Conservation (phyloP, 2,888 invertebrate genomes). For the Trisateles emortualis region DNA sequence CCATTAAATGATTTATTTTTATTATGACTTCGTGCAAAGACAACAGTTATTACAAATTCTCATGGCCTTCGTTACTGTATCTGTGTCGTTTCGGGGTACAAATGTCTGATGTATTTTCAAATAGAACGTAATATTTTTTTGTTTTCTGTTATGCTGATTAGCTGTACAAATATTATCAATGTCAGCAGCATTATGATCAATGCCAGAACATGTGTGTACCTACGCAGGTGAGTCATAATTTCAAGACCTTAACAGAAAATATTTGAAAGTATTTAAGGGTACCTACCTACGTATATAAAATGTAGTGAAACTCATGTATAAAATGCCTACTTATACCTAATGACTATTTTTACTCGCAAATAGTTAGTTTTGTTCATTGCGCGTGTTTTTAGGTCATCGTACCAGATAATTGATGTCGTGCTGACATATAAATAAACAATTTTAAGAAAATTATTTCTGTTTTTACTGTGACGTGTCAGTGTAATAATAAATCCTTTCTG, state of each 20-base stretch:
- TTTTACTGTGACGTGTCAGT: too few species aligned
- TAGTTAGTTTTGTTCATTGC: too few species aligned
- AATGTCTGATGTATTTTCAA: conserved; percentile 15
- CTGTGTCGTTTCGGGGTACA: conserved; percentile 16
- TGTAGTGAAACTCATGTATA: too few species aligned
- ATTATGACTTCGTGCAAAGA: conserved; percentile 41
- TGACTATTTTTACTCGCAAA: too few species aligned
- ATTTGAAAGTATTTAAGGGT: too few species aligned
- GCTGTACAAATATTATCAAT: background rate
- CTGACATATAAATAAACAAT: too few species aligned
- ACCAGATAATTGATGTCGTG: too few species aligned
- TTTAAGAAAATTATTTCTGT: too few species aligned
- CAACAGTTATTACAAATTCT: conserved; percentile 32
- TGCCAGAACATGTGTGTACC: background rate
- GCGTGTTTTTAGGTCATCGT: too few species aligned
- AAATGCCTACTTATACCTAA: too few species aligned
- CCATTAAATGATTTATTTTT: conserved; percentile 42
- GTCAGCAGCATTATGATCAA: background rate
- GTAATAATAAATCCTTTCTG: too few species aligned
- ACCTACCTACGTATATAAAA: too few species aligned
- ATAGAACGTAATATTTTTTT: conserved; percentile 5
- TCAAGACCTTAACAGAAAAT: background rate
- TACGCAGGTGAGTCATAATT: background rate
- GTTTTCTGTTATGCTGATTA: background rate
- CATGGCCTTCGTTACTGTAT: conserved; percentile 24